These are phyloP conservation scores for Drosophila flavopinicola DNA, from an alignment of 2,888 invertebrate species.

Conservation along the genomic window DNA sequence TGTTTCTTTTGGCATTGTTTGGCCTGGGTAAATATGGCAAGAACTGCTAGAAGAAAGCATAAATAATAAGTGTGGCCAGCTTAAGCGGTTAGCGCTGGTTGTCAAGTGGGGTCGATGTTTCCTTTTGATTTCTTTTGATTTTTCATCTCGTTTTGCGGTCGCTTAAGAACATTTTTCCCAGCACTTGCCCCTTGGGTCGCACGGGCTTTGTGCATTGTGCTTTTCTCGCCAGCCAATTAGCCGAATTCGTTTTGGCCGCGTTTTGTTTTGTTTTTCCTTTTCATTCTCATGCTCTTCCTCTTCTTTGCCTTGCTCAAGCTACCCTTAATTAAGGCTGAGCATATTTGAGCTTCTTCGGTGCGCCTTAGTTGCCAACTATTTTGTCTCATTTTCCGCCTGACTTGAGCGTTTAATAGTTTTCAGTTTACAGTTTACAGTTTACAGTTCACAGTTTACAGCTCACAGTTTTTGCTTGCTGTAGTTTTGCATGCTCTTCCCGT, in stretches of 20 bases:
- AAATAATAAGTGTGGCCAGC: conserved; percentile 59
- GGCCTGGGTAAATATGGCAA: conserved; percentile 68
- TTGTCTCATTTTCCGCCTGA: conserved; percentile 83
- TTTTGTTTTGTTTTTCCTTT: conserved; percentile 13
- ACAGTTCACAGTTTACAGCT: conserved; percentile 76
- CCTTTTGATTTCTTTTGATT: conserved; percentile 56
- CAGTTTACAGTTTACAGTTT: conserved; percentile 57
- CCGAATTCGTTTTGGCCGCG: conserved; percentile 25
- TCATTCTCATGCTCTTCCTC: background rate
- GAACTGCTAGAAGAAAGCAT: conserved; percentile 69
- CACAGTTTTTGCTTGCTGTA: conserved; percentile 58
- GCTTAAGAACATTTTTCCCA: conserved; percentile 54
- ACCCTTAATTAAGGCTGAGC: conserved; percentile 67
- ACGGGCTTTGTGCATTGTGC: conserved; percentile 36
- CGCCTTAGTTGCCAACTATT: conserved; percentile 74
- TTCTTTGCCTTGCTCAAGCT: conserved; percentile 19
- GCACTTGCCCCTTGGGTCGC: conserved; percentile 20
- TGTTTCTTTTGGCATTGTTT: conserved; percentile 56
- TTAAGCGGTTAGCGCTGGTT: conserved; percentile 52
- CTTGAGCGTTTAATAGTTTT: conserved; percentile 83
- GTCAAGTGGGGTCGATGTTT: conserved; percentile 73
- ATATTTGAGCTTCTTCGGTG: conserved; percentile 35
- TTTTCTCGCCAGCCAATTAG: conserved; percentile 70
- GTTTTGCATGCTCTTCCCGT: conserved; percentile 46
- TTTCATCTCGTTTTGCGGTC: conserved; percentile 56